These are phyloP conservation scores for Drosophila willistoni DNA, from an alignment of 1,140 invertebrate species.

Conservation along the genomic window DNA sequence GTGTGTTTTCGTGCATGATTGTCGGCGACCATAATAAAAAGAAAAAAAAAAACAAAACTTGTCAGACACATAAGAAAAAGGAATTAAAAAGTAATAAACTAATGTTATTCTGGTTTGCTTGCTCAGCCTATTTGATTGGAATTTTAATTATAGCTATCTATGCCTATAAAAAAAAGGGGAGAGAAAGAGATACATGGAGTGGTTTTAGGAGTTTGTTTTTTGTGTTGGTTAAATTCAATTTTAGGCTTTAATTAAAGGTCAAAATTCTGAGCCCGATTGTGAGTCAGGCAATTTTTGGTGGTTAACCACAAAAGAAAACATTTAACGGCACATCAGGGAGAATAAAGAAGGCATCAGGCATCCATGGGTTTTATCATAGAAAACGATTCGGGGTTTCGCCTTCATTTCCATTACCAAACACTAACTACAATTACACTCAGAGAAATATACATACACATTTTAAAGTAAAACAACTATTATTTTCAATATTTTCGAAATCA, in stretches of 20 bases:
- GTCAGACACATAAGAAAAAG: constrained; percentile 15
- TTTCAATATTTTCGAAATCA: too few relatives aligned
- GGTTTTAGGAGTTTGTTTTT: not conserved
- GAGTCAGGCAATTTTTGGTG: not conserved
- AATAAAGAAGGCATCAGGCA: not conserved
- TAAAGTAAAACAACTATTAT: too few relatives aligned
- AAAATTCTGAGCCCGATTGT: not conserved
- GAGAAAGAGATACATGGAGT: not conserved
- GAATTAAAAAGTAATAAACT: constrained; percentile 23
- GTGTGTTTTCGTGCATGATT: constrained; percentile 1
- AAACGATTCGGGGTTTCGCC: not conserved
- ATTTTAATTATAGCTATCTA: constrained; percentile 24
- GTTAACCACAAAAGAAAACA: constrained; percentile 3
- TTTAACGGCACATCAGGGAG: constrained; percentile 18
- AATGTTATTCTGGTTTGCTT: constrained; percentile 17
- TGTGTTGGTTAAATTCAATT: constrained; percentile 5
- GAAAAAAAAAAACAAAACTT: constrained; percentile 1
- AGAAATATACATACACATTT: not conserved
- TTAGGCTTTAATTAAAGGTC: constrained; percentile 15
- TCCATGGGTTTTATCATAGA: not conserved
- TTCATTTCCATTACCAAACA: not conserved
- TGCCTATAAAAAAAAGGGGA: not conserved
- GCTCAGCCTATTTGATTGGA: constrained; percentile 12
- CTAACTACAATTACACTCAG: not conserved
- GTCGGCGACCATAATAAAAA: not conserved